Base-by-base conservation (phyloP, 2,113 vertebrate species). In the Indri indri region DNA sequence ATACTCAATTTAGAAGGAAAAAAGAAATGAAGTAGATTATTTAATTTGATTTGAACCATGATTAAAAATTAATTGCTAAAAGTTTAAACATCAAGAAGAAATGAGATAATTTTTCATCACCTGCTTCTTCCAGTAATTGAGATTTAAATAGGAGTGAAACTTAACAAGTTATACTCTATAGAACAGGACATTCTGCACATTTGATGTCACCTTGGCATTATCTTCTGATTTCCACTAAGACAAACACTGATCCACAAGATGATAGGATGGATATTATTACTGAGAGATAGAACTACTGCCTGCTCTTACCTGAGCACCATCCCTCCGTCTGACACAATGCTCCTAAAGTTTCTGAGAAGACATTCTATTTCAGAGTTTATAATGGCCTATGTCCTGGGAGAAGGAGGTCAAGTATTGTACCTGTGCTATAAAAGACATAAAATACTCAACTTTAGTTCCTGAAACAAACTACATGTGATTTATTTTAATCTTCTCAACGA, bases 141-240 rank as follows among this genome's bases (percentile, higher is more conserved):
- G 42, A 94, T 88, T 94, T 76, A 90, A 96, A 91, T n/a, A 47
- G 23, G 68, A 92, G 77, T 92, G 81, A 89, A 97, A 94, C 54
- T 91, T 94, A 68, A 86, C 77, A 94, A 92, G 65, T 52, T 93
- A 30, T 20, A 40, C 34, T 80, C 83, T 20, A 20, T 0, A 88
- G 61, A 88, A 63, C 4, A 96, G 91, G 77, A 85, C 65, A 92
- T 91, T 95, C 47, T 83, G 93, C 74, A 88, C 50, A 76, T 80
- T 47, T 93, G 45, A 94, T 87, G 63, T 65, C 76, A 95, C 37
- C 70, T 87, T 96, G 96, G 93, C 79, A 89, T 77, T 92, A 57
- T 80, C 73, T 95, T 90, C 61, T 94, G 73, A 95, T 97, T 98
- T 97, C 93, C 71, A 93, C 79, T 61, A 52, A 91, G 96, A 95